Base-by-base conservation (phyloP, 2,113 vertebrate genomes). In the Ptilonorhynchus violaceus region DNA sequence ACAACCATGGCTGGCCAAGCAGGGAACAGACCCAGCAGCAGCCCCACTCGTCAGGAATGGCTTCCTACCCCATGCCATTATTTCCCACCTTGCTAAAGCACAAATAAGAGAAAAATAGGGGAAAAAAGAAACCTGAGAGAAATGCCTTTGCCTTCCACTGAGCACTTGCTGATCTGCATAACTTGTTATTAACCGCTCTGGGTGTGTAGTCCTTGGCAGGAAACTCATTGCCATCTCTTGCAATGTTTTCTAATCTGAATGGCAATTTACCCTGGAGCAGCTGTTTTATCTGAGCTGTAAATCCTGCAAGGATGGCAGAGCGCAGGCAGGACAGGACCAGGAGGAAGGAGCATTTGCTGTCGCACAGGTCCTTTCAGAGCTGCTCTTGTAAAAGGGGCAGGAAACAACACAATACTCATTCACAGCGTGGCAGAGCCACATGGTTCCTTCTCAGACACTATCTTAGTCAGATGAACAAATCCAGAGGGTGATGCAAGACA, bases 191-290 rank as follows among this genome's bases (percentile, higher is more conserved):
- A 78, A 39, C 52, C 13, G 49, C 47, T 13, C 8, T 63, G 94
- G 87, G 95, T 7, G 91, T 88, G 91, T 16, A 94, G 62, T 5
- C 49, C 81, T 72, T 42, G 87, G 89, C 91, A 93, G 92, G 91
- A 94, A 89, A 87, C 66, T 89, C 81, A 3, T 84, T 41, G 17
- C 74, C 66, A 79, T 35, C 93, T 44, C 75, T 52, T 72, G 73
- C 62, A 42, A 30, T 46, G 78, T 30, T 69, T 59, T 79, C 90
- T 85, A 23, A 83, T 66, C 70, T 9, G 6, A 85, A 53, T 0
- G 69, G 85, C 82, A 49, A 28, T 73, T 53, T 27, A 52, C 37
- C 85, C 75, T 1, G 10, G 20, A 58, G 94, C 81, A 64, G 46
- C 5, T 58, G 37, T 69, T 96, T 91, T 85, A 93, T 76, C 91